phyloP scores from a whole-genome alignment of 2,888 invertebrate species.

The Tachystola acroxantha region DNA sequence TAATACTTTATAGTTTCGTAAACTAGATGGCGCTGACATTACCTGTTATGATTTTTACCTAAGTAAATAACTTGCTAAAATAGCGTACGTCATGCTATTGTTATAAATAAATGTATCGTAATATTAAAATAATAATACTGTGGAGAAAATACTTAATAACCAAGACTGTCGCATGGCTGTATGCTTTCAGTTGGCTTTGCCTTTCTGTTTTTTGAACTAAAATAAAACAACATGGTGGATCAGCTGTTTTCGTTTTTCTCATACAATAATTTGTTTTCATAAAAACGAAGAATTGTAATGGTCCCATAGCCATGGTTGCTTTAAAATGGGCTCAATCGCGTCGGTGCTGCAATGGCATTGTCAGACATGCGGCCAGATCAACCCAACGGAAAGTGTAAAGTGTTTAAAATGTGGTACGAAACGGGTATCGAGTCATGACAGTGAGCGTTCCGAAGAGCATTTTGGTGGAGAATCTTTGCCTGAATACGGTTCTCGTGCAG shows the following conservation, averaged over 20 bases:
- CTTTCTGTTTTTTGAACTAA: too few relatives aligned
- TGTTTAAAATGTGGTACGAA: conserved; percentile 90
- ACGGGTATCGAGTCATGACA: conserved; percentile 79
- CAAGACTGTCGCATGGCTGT: too few relatives aligned
- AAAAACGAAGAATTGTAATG: conserved; percentile 68
- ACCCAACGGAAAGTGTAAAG: conserved; percentile 90
- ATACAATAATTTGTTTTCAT: conserved; percentile 57
- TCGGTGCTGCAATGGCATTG: conserved; percentile 97
- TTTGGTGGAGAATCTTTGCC: conserved; percentile 60
- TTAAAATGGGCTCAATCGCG: conserved; percentile 93
- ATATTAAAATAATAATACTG: too few relatives aligned
- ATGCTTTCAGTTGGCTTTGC: too few relatives aligned
- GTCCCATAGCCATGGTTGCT: conserved; percentile 77
- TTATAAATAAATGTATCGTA: too few relatives aligned
- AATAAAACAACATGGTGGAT: conserved; percentile 82
- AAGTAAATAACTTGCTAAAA: too few relatives aligned
- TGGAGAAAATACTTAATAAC: too few relatives aligned
- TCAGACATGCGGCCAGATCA: conserved; percentile 91
- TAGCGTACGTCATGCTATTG: too few relatives aligned
- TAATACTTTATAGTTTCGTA: too few relatives aligned
- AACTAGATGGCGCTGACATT: too few relatives aligned
- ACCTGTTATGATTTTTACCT: too few relatives aligned
- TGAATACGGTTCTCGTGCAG: conserved; percentile 58
- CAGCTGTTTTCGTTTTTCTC: conserved; percentile 77
- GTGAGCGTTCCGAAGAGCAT: conserved; percentile 56